phyloP scores from a whole-genome alignment of 2,797 vertebrate species.

The Aplochiton taeniatus region DNA sequence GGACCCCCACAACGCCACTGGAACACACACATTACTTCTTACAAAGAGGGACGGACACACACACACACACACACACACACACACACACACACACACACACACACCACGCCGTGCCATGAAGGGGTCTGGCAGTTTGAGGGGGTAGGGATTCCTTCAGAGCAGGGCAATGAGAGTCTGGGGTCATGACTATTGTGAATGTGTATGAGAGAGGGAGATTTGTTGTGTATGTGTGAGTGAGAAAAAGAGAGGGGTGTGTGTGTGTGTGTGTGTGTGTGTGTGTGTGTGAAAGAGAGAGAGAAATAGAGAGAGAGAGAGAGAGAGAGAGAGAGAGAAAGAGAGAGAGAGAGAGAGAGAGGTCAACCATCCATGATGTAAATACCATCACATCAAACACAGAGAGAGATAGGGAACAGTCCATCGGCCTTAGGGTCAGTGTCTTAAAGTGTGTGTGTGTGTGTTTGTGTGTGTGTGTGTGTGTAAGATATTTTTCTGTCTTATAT shows the following conservation, averaged over 20 bases:
- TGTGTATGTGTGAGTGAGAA: constrained; percentile 10
- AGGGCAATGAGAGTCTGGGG: not conserved
- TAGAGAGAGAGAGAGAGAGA: too few relatives aligned
- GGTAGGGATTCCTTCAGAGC: not conserved
- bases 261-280: constrained; percentile 14
- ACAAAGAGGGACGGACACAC: not conserved
- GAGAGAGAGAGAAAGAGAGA: too few relatives aligned
- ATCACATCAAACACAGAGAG: too few relatives aligned
- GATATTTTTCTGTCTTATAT: not conserved
- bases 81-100: not conserved
- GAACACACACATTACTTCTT: not conserved
- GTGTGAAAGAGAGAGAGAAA: not conserved
- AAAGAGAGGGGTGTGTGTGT: not conserved
- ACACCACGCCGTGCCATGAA: not conserved
- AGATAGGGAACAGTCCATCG: too few relatives aligned
- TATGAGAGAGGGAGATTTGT: not conserved
- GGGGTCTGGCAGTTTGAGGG: not conserved
- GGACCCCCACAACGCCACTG: not conserved
- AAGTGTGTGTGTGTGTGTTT: not conserved
- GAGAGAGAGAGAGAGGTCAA: too few relatives aligned
- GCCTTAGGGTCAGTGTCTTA: too few relatives aligned
- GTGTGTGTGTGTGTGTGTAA: constrained; percentile 12
- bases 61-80: not conserved
- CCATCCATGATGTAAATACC: too few relatives aligned
- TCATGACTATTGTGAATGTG: constrained; percentile 13